Evolutionary conservation across 2,113 vertebrate species (phyloP).

Genomic region (Ptychochromis oligacanthus): DNA sequence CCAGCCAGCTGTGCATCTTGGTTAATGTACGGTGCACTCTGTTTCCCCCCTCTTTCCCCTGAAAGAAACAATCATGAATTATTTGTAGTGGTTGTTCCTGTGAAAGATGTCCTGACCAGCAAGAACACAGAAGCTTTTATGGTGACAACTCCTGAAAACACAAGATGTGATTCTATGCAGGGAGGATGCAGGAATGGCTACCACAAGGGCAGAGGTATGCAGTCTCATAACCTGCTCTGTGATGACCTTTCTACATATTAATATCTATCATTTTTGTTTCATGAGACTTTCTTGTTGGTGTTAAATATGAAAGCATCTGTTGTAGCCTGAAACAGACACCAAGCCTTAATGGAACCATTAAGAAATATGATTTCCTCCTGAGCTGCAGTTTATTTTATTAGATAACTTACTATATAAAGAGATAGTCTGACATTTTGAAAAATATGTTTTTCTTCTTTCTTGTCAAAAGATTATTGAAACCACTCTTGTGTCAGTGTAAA

Average conservation of each 20-base stretch:
- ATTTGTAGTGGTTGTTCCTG: constrained; percentile 69
- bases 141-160: constrained; percentile 47
- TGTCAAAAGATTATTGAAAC: too few species aligned
- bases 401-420: not conserved
- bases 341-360: constrained; percentile 20
- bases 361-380: not conserved
- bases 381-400: not conserved
- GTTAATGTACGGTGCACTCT: constrained; percentile 39
- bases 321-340: not conserved
- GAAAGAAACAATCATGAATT: constrained; percentile 69
- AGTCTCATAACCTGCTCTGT: not conserved
- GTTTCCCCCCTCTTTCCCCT: constrained; percentile 4
- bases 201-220: not conserved
- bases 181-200: not conserved
- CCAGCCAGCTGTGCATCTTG: constrained; percentile 45
- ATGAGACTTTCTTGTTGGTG: constrained; percentile 29
- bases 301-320: constrained; percentile 17
- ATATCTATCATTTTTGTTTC: constrained; percentile 25
- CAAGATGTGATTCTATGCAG: constrained; percentile 11
- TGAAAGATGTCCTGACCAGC: constrained; percentile 54
- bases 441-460: too few species aligned
- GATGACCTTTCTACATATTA: constrained; percentile 23
- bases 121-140: constrained; percentile 60
- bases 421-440: too few species aligned
- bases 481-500: too few species aligned